Base-by-base conservation (phyloP, 2,888 invertebrate genomes). In the Noctua janthina region DNA sequence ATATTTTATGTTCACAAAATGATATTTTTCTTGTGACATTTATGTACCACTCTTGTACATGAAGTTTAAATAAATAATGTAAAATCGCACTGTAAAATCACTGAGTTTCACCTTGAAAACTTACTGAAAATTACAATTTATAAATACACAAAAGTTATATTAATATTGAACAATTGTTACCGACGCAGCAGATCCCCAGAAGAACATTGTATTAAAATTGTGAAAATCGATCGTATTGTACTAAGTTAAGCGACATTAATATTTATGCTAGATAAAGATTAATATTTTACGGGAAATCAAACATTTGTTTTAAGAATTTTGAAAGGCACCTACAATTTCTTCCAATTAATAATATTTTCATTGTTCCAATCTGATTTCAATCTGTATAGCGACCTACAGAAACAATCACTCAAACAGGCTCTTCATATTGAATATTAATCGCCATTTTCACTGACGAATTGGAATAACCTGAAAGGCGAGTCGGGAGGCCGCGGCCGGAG, bases 391-490 rank as follows among this genome's bases (percentile, higher is more conserved):
- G 89, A 91, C 89, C 91, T 90, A 89, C 92, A 95, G 95, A 95
- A 96, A 96, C 96, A 96, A 96, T 96, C 95, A 96, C 94, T 96
- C 94, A 95, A 96, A 95, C 94, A 96, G 95, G 94, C 95, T 94
- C 96, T 95, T 95, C 94, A 95, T 96, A 96, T 96, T 96, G 96
- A 96, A 96, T 96, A 96, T 96, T 97, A 96, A 97, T 96, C 95
- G 93, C 93, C 91, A 94, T 96, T 96, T 96, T 95, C 96, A 95
- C 95, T 94, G 94, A 95, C 95, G 96, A 96, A 95, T 94, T 92
- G 93, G 91, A 95, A 96, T 96, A 95, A 96, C 95, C 94, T 93
- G 93, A 95, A 95, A 95, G 93, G 94, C 92, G 93, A 94, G 90
- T 91, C 93, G 91, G 91, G 90, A 92, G 92, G 94, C 92, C 93